phyloP scores from a whole-genome alignment of 53 echinoderm and acorn worm species.

The Holothuria scabra region DNA sequence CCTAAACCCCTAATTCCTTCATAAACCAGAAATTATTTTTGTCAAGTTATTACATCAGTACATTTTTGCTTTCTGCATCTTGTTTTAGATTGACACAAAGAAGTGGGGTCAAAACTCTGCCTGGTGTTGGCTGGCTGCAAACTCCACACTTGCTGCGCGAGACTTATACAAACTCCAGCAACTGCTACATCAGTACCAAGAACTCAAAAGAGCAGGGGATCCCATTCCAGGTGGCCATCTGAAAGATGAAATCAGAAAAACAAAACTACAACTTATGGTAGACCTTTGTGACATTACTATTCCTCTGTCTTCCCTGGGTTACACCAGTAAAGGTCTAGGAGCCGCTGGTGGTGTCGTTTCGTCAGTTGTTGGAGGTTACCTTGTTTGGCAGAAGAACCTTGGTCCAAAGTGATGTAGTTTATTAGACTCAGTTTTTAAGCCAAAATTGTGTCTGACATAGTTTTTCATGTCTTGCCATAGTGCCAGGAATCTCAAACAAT shows the following conservation, averaged over 20 bases:
- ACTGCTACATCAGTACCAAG: conserved; percentile 57
- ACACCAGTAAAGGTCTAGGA: conserved; percentile 76
- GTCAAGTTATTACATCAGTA: not conserved
- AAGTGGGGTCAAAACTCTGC: conserved; percentile 69
- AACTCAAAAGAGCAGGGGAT: conserved; percentile 65
- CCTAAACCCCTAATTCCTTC: too few species aligned
- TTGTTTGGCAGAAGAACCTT: conserved; percentile 72
- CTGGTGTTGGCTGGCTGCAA: conserved; percentile 80
- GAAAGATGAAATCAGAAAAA: conserved; percentile 57
- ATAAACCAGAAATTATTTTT: too few species aligned
- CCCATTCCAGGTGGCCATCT: conserved; percentile 47
- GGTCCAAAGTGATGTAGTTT: conserved; percentile 47
- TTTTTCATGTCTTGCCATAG: too few species aligned
- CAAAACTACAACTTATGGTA: conserved; percentile 65
- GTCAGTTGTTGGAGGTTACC: conserved; percentile 66
- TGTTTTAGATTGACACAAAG: conserved; percentile 69
- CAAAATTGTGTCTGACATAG: too few species aligned
- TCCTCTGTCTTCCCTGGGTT: conserved; percentile 71
- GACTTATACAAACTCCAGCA: conserved; percentile 80
- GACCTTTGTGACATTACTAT: conserved; percentile 75
- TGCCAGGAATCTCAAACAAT: too few species aligned
- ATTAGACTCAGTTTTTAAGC: not conserved
- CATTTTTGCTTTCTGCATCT: not conserved
- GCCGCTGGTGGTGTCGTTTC: conserved; percentile 74
- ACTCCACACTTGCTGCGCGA: conserved; percentile 60